phyloP scores from a whole-genome alignment of 2,888 invertebrate genomes.

The Heterodera filipjevi region DNA sequence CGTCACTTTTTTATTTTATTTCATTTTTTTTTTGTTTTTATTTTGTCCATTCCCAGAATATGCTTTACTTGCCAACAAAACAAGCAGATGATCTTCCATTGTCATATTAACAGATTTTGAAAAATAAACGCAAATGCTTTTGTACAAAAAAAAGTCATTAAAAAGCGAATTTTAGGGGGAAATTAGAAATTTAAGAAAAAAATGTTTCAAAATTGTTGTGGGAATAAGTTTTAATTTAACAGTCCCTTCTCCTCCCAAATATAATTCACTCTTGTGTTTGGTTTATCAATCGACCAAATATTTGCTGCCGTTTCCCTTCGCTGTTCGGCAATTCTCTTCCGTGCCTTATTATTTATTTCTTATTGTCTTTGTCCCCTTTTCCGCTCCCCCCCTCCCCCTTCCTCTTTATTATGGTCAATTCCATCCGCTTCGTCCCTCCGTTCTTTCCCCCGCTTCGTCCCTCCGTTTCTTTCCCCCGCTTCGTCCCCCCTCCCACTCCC shows the following conservation, averaged over 20 bases:
- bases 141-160: too few species aligned
- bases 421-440: too few species aligned
- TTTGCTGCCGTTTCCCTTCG: not conserved
- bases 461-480: not conserved
- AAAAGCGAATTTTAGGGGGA: too few species aligned
- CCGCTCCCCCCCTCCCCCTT: not conserved
- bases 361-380: not conserved
- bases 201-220: too few species aligned
- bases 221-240: too few species aligned
- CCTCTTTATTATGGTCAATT: not conserved
- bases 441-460: too few species aligned
- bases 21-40: not conserved
- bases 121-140: not conserved
- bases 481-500: not conserved
- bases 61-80: constrained; percentile 3
- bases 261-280: not conserved
- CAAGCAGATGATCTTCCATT: not conserved
- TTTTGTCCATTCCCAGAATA: not conserved
- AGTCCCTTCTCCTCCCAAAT: not conserved
- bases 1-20: too few species aligned
- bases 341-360: not conserved
- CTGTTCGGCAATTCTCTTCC: not conserved
- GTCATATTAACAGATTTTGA: not conserved
- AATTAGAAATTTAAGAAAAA: too few species aligned
- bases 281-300: too few species aligned